Percentiles rank a stretch among this genome's conserved stretches.
These are phyloP conservation scores for Scrobipalpa costella DNA, from an alignment of 2,888 invertebrate species.

Conservation along the genomic window DNA sequence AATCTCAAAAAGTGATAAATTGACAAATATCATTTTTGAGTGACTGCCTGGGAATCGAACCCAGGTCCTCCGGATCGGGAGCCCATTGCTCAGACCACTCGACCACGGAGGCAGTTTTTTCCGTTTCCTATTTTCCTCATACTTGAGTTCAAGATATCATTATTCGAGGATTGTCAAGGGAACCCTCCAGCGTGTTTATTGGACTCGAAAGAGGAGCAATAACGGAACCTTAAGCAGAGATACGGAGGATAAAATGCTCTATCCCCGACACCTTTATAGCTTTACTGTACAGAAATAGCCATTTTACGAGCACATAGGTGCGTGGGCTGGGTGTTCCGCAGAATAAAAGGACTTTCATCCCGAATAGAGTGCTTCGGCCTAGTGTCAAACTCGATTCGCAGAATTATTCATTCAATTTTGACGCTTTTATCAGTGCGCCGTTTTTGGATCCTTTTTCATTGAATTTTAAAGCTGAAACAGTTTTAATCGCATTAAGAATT, in stretches of 20 bases:
- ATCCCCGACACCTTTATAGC: slow-evolving; percentile 55
- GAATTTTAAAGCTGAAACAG: background rate
- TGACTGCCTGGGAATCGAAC: too few species aligned
- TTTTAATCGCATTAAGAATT: background rate
- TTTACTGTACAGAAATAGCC: slow-evolving; percentile 50
- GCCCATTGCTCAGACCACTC: too few species aligned
- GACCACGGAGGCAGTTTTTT: too few species aligned
- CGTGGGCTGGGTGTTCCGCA: background rate
- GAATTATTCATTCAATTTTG: slow-evolving; percentile 20
- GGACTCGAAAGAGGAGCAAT: slow-evolving; percentile 44
- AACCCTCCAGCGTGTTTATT: slow-evolving; percentile 48
- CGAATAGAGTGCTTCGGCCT: background rate
- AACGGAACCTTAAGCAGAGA: slow-evolving; percentile 48
- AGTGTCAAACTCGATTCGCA: slow-evolving; percentile 6
- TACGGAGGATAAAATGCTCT: slow-evolving; percentile 49
- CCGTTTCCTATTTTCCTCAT: slow-evolving; percentile 32
- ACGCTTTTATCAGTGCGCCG: background rate
- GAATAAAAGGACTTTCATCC: slow-evolving; percentile 17
- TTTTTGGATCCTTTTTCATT: background rate
- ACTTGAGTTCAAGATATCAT: slow-evolving; percentile 42
- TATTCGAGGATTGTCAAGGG: slow-evolving; percentile 41
- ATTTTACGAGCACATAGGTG: slow-evolving; percentile 49
- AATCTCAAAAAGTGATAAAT: too few species aligned
- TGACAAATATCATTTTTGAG: too few species aligned
- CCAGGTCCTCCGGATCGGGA: too few species aligned